Evolutionary conservation across 2,797 vertebrate species (phyloP).

Genomic region (Linurgus olivaceus): DNA sequence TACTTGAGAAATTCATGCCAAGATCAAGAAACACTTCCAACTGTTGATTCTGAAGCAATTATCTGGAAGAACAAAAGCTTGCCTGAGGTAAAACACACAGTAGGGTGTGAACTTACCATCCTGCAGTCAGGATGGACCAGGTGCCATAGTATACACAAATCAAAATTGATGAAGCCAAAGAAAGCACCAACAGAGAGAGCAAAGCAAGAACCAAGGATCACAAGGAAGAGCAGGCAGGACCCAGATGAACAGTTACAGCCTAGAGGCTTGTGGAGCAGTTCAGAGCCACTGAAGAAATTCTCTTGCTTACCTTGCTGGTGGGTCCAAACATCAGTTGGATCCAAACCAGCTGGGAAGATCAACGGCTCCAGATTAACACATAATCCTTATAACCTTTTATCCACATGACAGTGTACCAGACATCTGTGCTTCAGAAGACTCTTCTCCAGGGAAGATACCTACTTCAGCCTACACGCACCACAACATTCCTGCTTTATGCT

Average conservation of each 20-base stretch:
- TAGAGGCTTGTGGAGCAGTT: neutral
- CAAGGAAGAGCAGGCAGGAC: neutral
- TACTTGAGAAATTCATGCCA: neutral
- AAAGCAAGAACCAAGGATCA: neutral
- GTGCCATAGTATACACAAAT: neutral
- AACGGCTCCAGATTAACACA: neutral
- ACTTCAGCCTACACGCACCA: conserved; percentile 31
- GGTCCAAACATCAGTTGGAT: neutral
- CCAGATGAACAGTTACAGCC: neutral
- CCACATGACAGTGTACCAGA: neutral
- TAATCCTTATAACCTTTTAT: neutral
- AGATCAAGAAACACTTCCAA: neutral
- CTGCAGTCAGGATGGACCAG: neutral
- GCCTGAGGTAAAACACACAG: neutral
- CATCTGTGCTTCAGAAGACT: neutral
- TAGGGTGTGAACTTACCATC: neutral
- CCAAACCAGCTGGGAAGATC: neutral
- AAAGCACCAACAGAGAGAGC: neutral
- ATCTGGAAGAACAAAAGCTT: neutral
- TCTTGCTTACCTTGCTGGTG: neutral
- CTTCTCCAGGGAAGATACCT: neutral
- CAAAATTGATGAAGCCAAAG: neutral
- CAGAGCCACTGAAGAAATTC: neutral
- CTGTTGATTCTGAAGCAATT: neutral
- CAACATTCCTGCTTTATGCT: conserved; percentile 3